phyloP scores from a whole-genome alignment of 1,140 invertebrate species.

The Rhopalosiphum padi region DNA sequence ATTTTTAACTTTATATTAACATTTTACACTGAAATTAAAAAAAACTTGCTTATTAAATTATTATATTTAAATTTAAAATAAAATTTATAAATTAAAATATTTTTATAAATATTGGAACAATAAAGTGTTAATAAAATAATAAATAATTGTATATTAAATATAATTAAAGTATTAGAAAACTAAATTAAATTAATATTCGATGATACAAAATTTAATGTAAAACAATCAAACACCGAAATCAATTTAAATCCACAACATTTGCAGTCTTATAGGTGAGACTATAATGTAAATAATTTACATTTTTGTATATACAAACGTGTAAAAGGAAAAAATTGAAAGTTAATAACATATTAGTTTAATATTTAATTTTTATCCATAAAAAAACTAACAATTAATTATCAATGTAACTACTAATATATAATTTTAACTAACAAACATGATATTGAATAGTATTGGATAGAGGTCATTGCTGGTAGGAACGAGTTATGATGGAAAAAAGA shows the following conservation, averaged over 20 bases:
- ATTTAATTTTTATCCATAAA: neutral
- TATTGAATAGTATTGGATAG: neutral
- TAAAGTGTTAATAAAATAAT: too few relatives aligned
- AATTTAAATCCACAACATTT: neutral
- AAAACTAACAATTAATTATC: neutral
- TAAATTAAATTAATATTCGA: neutral
- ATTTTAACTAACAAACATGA: neutral
- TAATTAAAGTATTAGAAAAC: neutral
- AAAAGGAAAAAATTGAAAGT: neutral
- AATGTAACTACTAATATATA: neutral
- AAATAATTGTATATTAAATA: neutral
- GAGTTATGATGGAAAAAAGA: too few relatives aligned
- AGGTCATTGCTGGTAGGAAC: too few relatives aligned
- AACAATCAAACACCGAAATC: neutral
- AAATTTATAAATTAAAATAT: too few relatives aligned
- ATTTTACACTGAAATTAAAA: too few relatives aligned
- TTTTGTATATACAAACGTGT: neutral
- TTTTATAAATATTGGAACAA: neutral
- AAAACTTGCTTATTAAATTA: too few relatives aligned
- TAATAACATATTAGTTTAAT: neutral
- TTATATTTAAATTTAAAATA: too few relatives aligned
- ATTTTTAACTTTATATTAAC: too few relatives aligned
- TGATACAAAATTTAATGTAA: neutral
- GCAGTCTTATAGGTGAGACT: conserved; percentile 5
- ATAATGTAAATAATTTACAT: neutral